These are phyloP conservation scores for Bufo bufo DNA, from an alignment of 2,113 vertebrate species.

Conservation along the genomic window DNA sequence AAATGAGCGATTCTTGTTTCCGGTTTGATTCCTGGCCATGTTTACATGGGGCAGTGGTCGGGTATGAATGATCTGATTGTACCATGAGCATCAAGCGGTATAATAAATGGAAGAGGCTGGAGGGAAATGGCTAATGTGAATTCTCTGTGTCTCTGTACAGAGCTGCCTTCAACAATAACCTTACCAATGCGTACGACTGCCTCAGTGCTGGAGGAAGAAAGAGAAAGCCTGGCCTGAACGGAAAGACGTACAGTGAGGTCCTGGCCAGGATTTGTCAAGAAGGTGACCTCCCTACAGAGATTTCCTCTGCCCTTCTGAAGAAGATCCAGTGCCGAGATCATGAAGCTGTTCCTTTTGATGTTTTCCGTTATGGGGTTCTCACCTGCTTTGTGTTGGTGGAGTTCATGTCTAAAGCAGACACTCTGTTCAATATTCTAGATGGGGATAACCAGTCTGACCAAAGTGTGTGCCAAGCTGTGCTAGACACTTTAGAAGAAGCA, in stretches of 20 bases:
- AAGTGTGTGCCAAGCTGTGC: slow-evolving; percentile 79
- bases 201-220: slow-evolving; percentile 71
- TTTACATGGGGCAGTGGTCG: too few relatives aligned
- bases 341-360: slow-evolving; percentile 85
- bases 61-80: too few relatives aligned
- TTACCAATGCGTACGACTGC: slow-evolving; percentile 80
- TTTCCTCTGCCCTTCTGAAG: slow-evolving; percentile 75
- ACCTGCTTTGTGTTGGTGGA: slow-evolving; percentile 89
- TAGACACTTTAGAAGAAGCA: slow-evolving; percentile 83
- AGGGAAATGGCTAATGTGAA: not conserved
- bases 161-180: slow-evolving; percentile 80
- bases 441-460: slow-evolving; percentile 65
- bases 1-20: too few relatives aligned
- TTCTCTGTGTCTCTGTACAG: slow-evolving; percentile 60
- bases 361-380: slow-evolving; percentile 88
- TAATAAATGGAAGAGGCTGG: too few relatives aligned
- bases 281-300: slow-evolving; percentile 76
- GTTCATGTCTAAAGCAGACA: slow-evolving; percentile 81
- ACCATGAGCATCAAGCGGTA: too few relatives aligned
- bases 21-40: too few relatives aligned
- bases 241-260: slow-evolving; percentile 84
- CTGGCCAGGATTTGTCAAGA: slow-evolving; percentile 83
- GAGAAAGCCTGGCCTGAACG: slow-evolving; percentile 77
- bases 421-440: slow-evolving; percentile 80
- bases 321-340: slow-evolving; percentile 88